A percentile compares a stretch with the other conserved stretches of the same genome.
These are phyloP conservation scores for Dynastes maya DNA, from an alignment of 2,888 invertebrate genomes.

Conservation along the genomic window DNA sequence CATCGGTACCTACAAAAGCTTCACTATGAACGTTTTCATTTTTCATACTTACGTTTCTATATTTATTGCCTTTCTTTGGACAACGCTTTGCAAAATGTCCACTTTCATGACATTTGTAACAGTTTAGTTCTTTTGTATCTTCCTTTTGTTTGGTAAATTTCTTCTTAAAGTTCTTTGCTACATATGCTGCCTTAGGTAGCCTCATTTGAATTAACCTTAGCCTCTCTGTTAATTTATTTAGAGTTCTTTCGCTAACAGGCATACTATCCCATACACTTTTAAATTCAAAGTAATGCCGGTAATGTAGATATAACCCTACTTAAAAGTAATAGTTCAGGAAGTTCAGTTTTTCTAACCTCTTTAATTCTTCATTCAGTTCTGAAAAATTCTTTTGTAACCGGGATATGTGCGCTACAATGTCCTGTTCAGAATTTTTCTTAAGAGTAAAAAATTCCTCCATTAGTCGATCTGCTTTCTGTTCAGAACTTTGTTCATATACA, in stretches of 20 bases:
- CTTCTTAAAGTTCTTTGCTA: no score
- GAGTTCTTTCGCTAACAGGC: conserved; percentile 48
- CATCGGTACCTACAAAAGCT: conserved; percentile 35
- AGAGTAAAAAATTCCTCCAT: conserved; percentile 54
- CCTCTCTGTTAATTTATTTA: conserved; percentile 41
- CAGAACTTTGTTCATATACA: conserved; percentile 56
- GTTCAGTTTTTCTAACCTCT: conserved; percentile 50
- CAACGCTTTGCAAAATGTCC: conserved; percentile 50
- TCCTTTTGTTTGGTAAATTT: no score
- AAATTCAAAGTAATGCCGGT: conserved; percentile 38
- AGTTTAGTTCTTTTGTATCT: no score
- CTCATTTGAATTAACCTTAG: conserved; percentile 33
- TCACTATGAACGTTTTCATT: conserved; percentile 36
- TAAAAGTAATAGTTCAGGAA: conserved; percentile 54
- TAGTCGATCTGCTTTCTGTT: conserved; percentile 54
- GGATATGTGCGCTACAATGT: conserved; percentile 53
- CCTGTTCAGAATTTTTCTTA: conserved; percentile 52
- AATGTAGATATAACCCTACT: conserved; percentile 51
- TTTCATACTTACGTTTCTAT: not conserved
- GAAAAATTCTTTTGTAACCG: conserved; percentile 50
- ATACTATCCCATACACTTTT: conserved; percentile 53
- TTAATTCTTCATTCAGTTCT: conserved; percentile 54
- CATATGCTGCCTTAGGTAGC: not conserved
- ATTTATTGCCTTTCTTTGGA: conserved; percentile 20
- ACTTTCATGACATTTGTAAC: not conserved